Percentiles rank a stretch among this genome's conserved stretches.
Evolutionary conservation across 2,888 invertebrate genomes (phyloP).

Genomic region (Cremastobaeus sp.): DNA sequence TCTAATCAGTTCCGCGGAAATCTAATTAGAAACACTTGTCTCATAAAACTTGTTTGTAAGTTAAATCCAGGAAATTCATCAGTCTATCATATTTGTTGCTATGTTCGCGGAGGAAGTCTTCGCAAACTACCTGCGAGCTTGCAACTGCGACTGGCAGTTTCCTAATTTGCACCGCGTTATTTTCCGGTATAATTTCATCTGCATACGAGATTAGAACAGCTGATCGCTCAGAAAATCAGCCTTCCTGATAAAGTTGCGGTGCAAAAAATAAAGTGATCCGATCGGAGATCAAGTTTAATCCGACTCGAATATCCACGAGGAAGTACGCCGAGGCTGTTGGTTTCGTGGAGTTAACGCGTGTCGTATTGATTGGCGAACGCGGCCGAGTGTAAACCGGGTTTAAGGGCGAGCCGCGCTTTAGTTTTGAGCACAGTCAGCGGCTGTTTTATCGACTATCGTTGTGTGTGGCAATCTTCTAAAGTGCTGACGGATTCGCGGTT

Average conservation of each 20-base stretch:
- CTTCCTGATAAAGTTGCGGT: not conserved
- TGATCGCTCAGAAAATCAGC: constrained; percentile 4
- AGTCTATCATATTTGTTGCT: constrained; percentile 14
- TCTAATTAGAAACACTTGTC: not conserved
- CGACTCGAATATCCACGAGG: constrained; percentile 7
- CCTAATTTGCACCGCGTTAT: constrained; percentile 6
- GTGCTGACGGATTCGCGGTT: constrained; percentile 41
- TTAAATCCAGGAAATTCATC: constrained; percentile 3
- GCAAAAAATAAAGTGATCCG: constrained; percentile 5
- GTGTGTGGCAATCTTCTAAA: constrained; percentile 37
- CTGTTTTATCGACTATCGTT: constrained; percentile 37
- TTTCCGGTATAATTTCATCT: constrained; percentile 3
- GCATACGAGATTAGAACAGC: constrained; percentile 1
- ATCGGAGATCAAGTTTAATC: constrained; percentile 16
- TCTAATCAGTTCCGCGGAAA: not conserved
- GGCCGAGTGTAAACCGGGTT: constrained; percentile 40
- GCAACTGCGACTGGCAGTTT: not conserved
- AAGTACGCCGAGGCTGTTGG: not conserved
- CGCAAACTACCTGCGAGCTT: not conserved
- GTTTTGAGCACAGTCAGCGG: constrained; percentile 41
- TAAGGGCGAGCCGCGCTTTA: constrained; percentile 36
- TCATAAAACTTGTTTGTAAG: not conserved
- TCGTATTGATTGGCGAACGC: constrained; percentile 32
- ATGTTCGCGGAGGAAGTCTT: not conserved
- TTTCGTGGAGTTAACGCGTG: constrained; percentile 12